phyloP scores from a whole-genome alignment of 1,140 invertebrate genomes.

The Papilio glaucus region DNA sequence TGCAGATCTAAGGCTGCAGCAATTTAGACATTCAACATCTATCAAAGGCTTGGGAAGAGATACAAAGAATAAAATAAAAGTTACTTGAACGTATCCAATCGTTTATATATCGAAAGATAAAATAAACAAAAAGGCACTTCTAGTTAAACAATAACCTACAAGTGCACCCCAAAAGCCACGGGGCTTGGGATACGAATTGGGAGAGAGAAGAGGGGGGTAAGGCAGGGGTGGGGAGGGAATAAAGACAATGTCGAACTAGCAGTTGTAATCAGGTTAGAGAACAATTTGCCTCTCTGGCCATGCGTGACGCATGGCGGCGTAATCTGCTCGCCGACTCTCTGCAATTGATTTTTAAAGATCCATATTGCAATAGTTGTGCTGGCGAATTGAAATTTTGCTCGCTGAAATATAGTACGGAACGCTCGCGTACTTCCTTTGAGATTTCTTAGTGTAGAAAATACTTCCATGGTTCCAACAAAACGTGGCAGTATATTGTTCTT shows the following conservation, averaged over 20 bases:
- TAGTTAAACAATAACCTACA: slow-evolving; percentile 22
- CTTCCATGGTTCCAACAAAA: slow-evolving; percentile 5
- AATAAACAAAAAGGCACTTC: slow-evolving; percentile 23
- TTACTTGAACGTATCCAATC: neutral
- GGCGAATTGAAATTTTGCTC: neutral
- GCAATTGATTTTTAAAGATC: slow-evolving; percentile 58
- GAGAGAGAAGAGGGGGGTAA: slow-evolving; percentile 22
- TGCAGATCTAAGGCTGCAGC: too few relatives aligned
- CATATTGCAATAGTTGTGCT: slow-evolving; percentile 32
- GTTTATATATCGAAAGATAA: neutral
- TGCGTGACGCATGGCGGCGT: slow-evolving; percentile 72
- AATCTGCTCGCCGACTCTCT: slow-evolving; percentile 56
- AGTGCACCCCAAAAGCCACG: slow-evolving; percentile 39
- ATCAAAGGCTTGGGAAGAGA: slow-evolving; percentile 3
- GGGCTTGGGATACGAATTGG: slow-evolving; percentile 18
- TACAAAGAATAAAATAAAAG: slow-evolving; percentile 6
- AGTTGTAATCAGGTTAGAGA: slow-evolving; percentile 81
- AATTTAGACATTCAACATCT: slow-evolving; percentile 11
- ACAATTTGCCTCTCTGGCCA: slow-evolving; percentile 79
- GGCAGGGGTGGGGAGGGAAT: slow-evolving; percentile 42
- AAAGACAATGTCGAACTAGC: slow-evolving; percentile 80
- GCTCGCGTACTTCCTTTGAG: slow-evolving; percentile 17
- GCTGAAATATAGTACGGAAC: neutral
- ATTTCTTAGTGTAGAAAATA: slow-evolving; percentile 10
- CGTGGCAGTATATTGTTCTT: neutral